Evolutionary conservation across 1,140 invertebrate genomes (phyloP).

Genomic region (Cylas formicarius): DNA sequence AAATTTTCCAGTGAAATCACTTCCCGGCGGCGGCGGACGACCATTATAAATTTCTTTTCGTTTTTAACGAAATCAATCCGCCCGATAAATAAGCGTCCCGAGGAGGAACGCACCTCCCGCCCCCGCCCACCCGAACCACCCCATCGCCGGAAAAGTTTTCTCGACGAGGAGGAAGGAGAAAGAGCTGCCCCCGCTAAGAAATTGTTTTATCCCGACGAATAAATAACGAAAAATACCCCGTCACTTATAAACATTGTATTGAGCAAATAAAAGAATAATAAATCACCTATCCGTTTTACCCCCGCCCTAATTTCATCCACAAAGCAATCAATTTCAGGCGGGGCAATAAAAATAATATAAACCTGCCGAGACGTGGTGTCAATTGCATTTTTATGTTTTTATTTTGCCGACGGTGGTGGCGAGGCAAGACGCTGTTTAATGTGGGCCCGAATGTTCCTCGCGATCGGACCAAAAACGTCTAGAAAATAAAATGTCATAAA

Average conservation of each 20-base stretch:
- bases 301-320: slow-evolving; percentile 30
- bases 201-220: slow-evolving; percentile 19
- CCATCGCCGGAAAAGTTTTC: slow-evolving; percentile 21
- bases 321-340: slow-evolving; percentile 32
- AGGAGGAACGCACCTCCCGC: slow-evolving; percentile 21
- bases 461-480: no score
- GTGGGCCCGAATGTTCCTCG: no score
- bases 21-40: no score
- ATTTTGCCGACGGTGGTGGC: slow-evolving; percentile 20
- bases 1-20: no score
- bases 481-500: no score
- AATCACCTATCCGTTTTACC: slow-evolving; percentile 30
- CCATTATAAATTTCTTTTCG: slow-evolving; percentile 17
- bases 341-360: slow-evolving; percentile 33
- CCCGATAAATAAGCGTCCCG: slow-evolving; percentile 19
- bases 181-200: slow-evolving; percentile 19
- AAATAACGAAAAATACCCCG: slow-evolving; percentile 25
- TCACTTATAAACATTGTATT: slow-evolving; percentile 28
- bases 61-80: slow-evolving; percentile 20
- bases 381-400: slow-evolving; percentile 39
- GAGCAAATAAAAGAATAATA: slow-evolving; percentile 33
- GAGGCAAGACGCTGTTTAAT: slow-evolving; percentile 35
- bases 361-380: slow-evolving; percentile 38
- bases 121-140: no score
- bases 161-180: slow-evolving; percentile 16